These are phyloP conservation scores for Microchrysa polita DNA, from an alignment of 2,888 invertebrate genomes.

Conservation along the genomic window DNA sequence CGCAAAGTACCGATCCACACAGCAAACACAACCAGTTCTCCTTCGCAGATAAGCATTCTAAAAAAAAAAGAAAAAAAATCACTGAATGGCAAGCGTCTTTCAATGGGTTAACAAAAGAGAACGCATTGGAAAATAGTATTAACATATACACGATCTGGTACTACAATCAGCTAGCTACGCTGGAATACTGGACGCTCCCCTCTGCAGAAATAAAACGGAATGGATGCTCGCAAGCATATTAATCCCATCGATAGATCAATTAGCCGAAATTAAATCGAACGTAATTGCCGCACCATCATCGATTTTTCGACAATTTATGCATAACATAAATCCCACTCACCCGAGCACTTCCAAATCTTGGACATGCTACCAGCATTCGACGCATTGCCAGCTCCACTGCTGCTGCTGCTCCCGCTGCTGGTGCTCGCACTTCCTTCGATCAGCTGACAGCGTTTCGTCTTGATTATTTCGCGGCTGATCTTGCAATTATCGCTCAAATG, in stretches of 20 bases:
- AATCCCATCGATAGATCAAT: background rate
- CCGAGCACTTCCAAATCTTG: slow-evolving; percentile 54
- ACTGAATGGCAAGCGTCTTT: too few species aligned
- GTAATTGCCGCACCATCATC: too few species aligned
- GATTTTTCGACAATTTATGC: too few species aligned
- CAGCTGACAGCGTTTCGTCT: slow-evolving; percentile 66
- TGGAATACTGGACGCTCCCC: too few species aligned
- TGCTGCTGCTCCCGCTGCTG: background rate
- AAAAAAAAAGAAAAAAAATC: slow-evolving; percentile 50
- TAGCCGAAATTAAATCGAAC: too few species aligned
- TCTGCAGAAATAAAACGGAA: too few species aligned
- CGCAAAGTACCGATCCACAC: slow-evolving; percentile 79
- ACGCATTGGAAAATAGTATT: too few species aligned
- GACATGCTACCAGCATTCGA: slow-evolving; percentile 54
- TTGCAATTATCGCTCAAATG: slow-evolving; percentile 75
- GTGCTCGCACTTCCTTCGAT: slow-evolving; percentile 62
- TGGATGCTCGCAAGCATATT: too few species aligned
- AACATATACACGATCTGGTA: too few species aligned
- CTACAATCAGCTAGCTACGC: too few species aligned
- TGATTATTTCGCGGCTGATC: slow-evolving; percentile 66
- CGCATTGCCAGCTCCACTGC: slow-evolving; percentile 48
- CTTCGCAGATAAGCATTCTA: slow-evolving; percentile 72
- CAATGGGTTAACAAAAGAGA: too few species aligned
- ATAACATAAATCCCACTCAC: slow-evolving; percentile 49
- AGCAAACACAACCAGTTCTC: slow-evolving; percentile 82